These are phyloP conservation scores for Alosa sapidissima DNA, from an alignment of 2,797 vertebrate genomes.

Conservation along the genomic window DNA sequence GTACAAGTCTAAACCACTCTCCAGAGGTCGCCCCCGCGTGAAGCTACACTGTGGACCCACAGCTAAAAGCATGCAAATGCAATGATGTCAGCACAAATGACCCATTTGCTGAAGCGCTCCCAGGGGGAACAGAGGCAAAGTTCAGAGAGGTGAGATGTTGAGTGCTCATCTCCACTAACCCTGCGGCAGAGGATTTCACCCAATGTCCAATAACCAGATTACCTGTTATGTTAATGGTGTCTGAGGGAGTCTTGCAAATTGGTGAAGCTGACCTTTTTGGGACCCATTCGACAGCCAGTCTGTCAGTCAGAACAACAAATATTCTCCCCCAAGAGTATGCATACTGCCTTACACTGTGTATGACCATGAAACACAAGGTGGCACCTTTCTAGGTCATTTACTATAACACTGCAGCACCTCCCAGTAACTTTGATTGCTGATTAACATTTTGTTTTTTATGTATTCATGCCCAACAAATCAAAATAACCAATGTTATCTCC, in stretches of 20 bases:
- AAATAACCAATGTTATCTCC: neutral
- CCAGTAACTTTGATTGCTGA: neutral
- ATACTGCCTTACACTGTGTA: neutral
- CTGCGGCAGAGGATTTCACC: neutral
- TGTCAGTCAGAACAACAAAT: neutral
- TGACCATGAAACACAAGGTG: neutral
- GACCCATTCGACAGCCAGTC: neutral
- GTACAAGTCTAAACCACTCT: neutral
- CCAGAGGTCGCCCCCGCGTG: neutral
- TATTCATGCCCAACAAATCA: neutral
- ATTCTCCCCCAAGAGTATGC: neutral
- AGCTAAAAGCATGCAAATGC: slow-evolving; percentile 26
- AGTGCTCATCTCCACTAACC: neutral
- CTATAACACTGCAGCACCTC: neutral
- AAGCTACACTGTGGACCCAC: neutral
- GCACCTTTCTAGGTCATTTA: neutral
- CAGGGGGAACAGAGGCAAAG: neutral
- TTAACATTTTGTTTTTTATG: neutral
- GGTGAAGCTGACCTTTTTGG: neutral
- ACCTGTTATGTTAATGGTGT: neutral
- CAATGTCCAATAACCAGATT: slow-evolving; percentile 20
- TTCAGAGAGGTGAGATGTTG: slow-evolving; percentile 6
- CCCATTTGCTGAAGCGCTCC: neutral
- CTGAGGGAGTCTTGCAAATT: neutral
- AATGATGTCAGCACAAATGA: slow-evolving; percentile 13